A percentile compares a stretch with the other conserved stretches of the same genome.
Conservation (phyloP, 2,797 vertebrate species). For the Nasua narica region DNA sequence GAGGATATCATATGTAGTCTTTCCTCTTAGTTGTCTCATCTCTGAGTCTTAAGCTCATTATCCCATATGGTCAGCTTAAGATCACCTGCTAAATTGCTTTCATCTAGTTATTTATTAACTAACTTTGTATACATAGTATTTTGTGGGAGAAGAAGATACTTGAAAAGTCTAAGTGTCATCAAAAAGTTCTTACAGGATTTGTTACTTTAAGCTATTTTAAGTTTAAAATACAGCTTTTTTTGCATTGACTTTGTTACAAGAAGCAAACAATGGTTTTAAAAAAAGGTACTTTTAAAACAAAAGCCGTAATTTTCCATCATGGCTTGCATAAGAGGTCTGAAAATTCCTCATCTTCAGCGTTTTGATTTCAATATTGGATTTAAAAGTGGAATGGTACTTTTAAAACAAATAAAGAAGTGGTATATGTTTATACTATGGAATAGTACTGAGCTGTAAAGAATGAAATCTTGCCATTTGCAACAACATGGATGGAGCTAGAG, state of each 20-base stretch:
- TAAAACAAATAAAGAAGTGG: conserved; percentile 26
- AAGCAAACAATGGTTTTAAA: neutral
- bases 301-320: neutral
- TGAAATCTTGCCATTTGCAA: neutral
- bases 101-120: neutral
- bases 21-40: neutral
- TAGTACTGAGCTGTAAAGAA: neutral
- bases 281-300: conserved; percentile 24
- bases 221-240: conserved; percentile 36
- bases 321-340: neutral
- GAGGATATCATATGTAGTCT: neutral
- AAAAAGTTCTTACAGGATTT: neutral
- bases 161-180: neutral
- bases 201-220: conserved; percentile 12
- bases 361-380: neutral
- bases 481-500: neutral
- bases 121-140: neutral
- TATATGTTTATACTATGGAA: neutral
- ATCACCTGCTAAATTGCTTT: neutral
- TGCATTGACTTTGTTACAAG: conserved; percentile 47
- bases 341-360: neutral
- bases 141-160: neutral
- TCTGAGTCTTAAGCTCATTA: neutral
- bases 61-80: neutral
- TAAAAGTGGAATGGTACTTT: neutral